Conservation (phyloP, 2,113 vertebrate genomes). For the Atrichornis clamosus region DNA sequence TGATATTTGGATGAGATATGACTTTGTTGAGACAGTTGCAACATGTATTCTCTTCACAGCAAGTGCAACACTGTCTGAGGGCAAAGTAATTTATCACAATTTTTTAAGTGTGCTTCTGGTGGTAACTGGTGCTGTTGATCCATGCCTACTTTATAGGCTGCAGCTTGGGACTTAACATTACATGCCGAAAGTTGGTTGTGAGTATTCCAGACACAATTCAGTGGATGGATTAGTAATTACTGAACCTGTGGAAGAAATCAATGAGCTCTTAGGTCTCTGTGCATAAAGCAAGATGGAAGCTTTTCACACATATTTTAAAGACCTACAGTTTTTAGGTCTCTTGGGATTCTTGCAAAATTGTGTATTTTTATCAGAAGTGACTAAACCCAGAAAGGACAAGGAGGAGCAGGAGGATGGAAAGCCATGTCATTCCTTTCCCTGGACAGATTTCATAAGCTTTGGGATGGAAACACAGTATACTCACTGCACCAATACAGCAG, state of each 20-base stretch:
- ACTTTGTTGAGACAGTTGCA: not conserved
- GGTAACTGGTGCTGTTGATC: not conserved
- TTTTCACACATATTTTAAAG: not conserved
- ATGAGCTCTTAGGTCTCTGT: not conserved
- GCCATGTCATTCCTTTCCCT: not conserved
- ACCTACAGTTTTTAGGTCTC: not conserved
- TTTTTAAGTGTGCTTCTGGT: not conserved
- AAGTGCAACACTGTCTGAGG: not conserved
- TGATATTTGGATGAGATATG: not conserved
- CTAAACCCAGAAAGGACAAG: not conserved
- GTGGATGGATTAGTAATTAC: not conserved
- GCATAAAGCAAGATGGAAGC: not conserved
- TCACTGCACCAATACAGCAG: not conserved
- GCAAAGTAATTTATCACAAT: not conserved
- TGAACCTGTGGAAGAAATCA: slow-evolving; percentile 6
- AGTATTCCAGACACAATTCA: not conserved
- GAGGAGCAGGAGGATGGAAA: not conserved
- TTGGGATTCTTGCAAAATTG: not conserved
- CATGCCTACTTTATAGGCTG: not conserved
- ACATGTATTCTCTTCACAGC: not conserved
- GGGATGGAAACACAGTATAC: not conserved
- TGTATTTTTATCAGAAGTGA: not conserved
- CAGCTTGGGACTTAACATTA: not conserved
- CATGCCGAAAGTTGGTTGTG: not conserved
- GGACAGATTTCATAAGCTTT: not conserved